These are phyloP conservation scores for Apodemia zela DNA, from an alignment of 2,888 invertebrate species.

Conservation along the genomic window DNA sequence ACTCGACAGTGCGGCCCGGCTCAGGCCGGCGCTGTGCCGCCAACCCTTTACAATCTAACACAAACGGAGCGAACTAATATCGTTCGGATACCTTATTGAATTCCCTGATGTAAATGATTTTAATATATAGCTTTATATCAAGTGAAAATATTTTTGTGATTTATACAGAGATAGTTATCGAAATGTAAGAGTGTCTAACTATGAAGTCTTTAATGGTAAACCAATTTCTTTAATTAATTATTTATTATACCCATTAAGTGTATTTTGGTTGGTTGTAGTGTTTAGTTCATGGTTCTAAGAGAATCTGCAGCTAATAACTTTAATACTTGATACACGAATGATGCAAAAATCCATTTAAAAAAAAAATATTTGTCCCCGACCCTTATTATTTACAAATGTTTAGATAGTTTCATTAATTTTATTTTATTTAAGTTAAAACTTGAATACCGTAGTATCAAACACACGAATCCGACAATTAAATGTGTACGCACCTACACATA, in stretches of 20 bases:
- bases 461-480: not conserved
- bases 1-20: slow-evolving; percentile 71
- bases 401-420: not conserved
- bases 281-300: not conserved
- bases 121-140: not conserved
- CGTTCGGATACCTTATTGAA: slow-evolving; percentile 2
- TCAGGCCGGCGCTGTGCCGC: slow-evolving; percentile 65
- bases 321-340: not conserved
- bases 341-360: too few species aligned
- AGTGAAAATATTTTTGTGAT: slow-evolving; percentile 7
- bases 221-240: not conserved
- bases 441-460: not conserved
- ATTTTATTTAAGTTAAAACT: not conserved
- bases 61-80: slow-evolving; percentile 16
- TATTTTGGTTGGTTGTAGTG: not conserved
- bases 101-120: not conserved
- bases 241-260: not conserved
- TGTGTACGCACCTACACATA: not conserved
- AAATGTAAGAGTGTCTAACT: slow-evolving; percentile 2
- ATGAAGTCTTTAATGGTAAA: slow-evolving; percentile 16
- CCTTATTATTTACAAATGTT: not conserved
- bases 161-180: not conserved
- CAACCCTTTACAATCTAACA: slow-evolving; percentile 25
- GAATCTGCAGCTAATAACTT: not conserved
- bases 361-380: not conserved